These are phyloP conservation scores for Drosophila nr. perissopoda DNA, from an alignment of 2,888 invertebrate species.

Conservation along the genomic window DNA sequence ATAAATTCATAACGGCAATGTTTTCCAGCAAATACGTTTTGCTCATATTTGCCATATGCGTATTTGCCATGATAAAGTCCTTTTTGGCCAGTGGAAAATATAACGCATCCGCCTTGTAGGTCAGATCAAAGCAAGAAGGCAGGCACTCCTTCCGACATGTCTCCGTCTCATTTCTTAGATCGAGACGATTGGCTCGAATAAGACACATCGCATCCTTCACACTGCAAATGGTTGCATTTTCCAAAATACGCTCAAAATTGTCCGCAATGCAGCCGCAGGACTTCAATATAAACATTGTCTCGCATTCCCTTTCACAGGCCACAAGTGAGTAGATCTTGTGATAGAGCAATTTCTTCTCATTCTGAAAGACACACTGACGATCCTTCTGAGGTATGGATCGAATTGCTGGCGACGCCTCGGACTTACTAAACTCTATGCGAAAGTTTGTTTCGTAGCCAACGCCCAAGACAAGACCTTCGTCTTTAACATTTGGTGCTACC, in stretches of 20 bases:
- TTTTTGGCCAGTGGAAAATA: conserved; percentile 84
- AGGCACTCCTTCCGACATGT: conserved; percentile 87
- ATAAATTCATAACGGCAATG: conserved; percentile 90
- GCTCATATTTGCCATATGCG: conserved; percentile 60
- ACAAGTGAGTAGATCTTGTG: conserved; percentile 84
- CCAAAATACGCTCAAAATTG: conserved; percentile 86
- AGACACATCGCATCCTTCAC: conserved; percentile 57
- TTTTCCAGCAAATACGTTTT: conserved; percentile 85
- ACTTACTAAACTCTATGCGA: conserved; percentile 88
- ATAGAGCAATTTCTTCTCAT: conserved; percentile 89
- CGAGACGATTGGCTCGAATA: conserved; percentile 29
- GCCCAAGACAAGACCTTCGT: conserved; percentile 89
- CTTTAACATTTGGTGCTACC: conserved; percentile 91
- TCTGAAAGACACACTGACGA: conserved; percentile 89
- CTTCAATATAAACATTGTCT: conserved; percentile 50
- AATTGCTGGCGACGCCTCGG: conserved; percentile 87
- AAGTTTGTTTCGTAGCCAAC: conserved; percentile 90
- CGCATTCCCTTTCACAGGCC: conserved; percentile 87
- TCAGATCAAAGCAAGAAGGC: conserved; percentile 89
- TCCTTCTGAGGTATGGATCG: conserved; percentile 87
- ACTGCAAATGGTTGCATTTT: conserved; percentile 85
- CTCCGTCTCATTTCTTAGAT: conserved; percentile 15
- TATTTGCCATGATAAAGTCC: conserved; percentile 70
- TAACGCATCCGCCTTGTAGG: conserved; percentile 88
- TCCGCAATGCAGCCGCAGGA: conserved; percentile 77